phyloP scores from a whole-genome alignment of 2,113 vertebrate species.

The Siniperca knerii region DNA sequence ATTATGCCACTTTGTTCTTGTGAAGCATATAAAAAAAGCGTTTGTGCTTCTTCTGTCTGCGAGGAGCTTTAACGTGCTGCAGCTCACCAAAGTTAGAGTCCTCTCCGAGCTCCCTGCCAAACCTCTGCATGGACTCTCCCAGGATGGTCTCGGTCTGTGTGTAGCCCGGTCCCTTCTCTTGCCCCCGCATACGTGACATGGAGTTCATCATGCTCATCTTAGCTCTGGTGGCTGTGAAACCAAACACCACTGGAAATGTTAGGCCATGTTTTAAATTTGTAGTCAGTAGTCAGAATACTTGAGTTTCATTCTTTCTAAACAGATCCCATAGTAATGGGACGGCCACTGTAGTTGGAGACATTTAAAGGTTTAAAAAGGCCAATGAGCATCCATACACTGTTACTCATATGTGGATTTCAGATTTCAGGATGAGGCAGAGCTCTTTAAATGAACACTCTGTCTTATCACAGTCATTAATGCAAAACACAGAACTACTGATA shows the following conservation, averaged over 20 bases:
- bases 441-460: no score
- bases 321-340: neutral
- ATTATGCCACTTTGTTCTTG: constrained; percentile 22
- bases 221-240: constrained; percentile 92
- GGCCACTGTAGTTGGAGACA: no score
- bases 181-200: constrained; percentile 99
- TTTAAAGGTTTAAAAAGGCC: no score
- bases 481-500: no score
- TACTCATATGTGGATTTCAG: neutral
- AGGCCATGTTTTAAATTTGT: neutral
- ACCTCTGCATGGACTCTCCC: constrained; percentile 96
- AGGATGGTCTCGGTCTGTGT: constrained; percentile 94
- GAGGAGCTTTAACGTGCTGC: neutral
- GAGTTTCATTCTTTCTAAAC: neutral
- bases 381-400: neutral
- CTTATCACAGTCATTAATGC: no score
- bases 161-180: constrained; percentile 97
- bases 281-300: neutral
- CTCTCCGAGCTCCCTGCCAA: constrained; percentile 95
- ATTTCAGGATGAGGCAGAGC: neutral
- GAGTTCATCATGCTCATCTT: constrained; percentile 99
- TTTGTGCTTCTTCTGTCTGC: neutral
- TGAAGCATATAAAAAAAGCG: constrained; percentile 2
- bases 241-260: neutral
- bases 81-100: constrained; percentile 97